A percentile compares a stretch with the other conserved stretches of the same genome.
Conservation (phyloP, 2,113 vertebrate species). For the Prionailurus bengalensis region DNA sequence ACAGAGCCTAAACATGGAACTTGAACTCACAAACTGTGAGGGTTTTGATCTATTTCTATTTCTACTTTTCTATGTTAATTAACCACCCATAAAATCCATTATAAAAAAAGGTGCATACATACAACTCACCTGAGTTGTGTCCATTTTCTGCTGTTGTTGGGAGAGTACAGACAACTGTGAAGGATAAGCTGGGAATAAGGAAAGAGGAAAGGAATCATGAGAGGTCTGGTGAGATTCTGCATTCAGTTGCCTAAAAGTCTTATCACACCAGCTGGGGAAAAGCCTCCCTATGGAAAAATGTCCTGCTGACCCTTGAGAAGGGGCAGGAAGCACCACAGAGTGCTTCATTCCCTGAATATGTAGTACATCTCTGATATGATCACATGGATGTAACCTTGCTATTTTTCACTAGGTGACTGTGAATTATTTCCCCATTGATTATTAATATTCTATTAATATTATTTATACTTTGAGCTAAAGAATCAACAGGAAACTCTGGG, state of each 20-base stretch:
- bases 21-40: too few species aligned
- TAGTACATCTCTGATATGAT: not conserved
- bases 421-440: not conserved
- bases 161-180: not conserved
- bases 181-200: not conserved
- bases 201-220: not conserved
- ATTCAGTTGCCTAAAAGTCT: not conserved
- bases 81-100: not conserved
- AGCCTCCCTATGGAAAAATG: not conserved
- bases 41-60: not conserved
- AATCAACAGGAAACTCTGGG: not conserved
- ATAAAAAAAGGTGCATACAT: not conserved
- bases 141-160: constrained; percentile 47
- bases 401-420: not conserved
- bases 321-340: not conserved
- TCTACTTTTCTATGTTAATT: not conserved
- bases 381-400: not conserved
- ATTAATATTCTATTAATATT: not conserved
- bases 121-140: constrained; percentile 59
- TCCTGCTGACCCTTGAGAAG: not conserved
- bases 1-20: too few species aligned
- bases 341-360: not conserved
- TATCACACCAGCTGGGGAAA: not conserved
- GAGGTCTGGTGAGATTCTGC: not conserved
- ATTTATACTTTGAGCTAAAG: not conserved